Evolutionary conservation across 2,888 invertebrate species (phyloP).

Genomic region (Anorthoa munda): DNA sequence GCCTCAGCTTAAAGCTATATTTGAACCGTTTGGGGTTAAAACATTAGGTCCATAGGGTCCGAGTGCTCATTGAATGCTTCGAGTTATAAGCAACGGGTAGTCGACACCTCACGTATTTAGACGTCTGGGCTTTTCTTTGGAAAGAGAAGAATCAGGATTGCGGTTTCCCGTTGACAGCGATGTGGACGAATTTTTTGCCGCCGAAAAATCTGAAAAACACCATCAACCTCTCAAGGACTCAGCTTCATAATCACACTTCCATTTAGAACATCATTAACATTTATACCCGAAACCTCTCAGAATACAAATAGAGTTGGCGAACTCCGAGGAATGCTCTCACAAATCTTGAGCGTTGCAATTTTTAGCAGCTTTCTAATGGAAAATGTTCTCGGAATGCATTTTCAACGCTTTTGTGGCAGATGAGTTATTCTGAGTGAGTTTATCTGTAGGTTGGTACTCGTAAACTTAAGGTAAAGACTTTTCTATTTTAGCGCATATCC

Average conservation of each 20-base stretch:
- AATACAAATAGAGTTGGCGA: constrained; percentile 44
- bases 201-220: neutral
- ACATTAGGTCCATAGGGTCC: too few species aligned
- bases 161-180: too few species aligned
- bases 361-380: constrained; percentile 35
- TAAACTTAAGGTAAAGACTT: too few species aligned
- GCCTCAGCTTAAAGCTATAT: too few species aligned
- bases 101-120: too few species aligned
- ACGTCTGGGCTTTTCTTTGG: too few species aligned
- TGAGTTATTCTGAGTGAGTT: neutral
- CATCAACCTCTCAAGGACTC: neutral
- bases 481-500: too few species aligned
- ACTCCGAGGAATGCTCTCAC: constrained; percentile 34
- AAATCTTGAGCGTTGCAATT: constrained; percentile 45
- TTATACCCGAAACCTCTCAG: constrained; percentile 1
- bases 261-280: constrained; percentile 8
- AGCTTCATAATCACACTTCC: neutral
- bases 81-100: too few species aligned
- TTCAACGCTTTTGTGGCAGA: constrained; percentile 30
- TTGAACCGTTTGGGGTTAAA: too few species aligned
- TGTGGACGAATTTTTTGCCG: too few species aligned
- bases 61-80: too few species aligned
- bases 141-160: too few species aligned
- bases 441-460: neutral
- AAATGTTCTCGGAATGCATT: constrained; percentile 33